Evolutionary conservation across 2,113 vertebrate species (phyloP).

Genomic region (Mesocricetus auratus): DNA sequence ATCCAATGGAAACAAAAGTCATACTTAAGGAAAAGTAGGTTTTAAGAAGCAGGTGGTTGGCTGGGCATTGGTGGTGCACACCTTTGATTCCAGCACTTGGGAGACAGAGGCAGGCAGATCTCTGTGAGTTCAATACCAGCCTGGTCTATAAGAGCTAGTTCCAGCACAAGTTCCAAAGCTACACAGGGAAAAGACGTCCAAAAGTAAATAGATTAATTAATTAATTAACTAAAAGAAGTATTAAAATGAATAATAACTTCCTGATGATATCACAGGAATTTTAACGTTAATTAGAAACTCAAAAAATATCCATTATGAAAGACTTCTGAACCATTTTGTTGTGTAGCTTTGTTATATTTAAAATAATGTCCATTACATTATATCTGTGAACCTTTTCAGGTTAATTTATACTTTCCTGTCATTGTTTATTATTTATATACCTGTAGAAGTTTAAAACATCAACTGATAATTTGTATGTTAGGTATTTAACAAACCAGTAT

Average conservation of each 20-base stretch:
- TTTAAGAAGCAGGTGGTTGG: no score
- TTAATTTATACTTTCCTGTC: neutral
- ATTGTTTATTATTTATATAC: neutral
- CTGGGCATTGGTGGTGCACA: no score
- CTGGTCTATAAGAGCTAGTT: no score
- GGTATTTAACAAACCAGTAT: neutral
- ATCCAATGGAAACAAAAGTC: neutral
- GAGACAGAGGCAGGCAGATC: no score
- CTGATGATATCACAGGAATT: neutral
- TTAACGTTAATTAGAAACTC: neutral
- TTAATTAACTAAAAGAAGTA: no score
- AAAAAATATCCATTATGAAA: neutral
- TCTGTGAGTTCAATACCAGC: no score
- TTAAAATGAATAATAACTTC: neutral
- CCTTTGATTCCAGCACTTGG: no score
- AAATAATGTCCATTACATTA: neutral
- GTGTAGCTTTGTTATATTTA: neutral
- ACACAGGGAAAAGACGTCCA: no score
- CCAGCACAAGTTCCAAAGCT: no score
- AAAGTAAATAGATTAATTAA: no score
- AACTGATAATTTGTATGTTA: neutral
- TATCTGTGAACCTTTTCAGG: neutral
- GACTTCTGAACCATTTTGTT: neutral
- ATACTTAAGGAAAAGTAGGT: neutral
- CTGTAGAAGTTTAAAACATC: neutral